These are phyloP conservation scores for Bombyx huttoni DNA, from an alignment of 2,888 invertebrate genomes.

Conservation along the genomic window DNA sequence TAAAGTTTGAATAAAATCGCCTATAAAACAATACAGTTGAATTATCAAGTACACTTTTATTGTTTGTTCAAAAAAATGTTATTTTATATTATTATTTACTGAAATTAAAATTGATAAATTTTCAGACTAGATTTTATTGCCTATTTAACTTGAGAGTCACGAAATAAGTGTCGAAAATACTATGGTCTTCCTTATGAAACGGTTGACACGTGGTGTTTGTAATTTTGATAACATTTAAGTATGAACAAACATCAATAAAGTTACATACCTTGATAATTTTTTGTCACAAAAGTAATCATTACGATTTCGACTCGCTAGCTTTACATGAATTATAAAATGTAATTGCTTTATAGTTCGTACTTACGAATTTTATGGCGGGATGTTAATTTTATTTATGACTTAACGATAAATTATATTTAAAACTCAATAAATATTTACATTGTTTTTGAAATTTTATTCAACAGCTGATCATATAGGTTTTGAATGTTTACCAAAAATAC, in stretches of 20 bases:
- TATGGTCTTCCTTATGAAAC: neutral
- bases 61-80: conserved; percentile 5
- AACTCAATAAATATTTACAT: conserved; percentile 11
- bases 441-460: conserved; percentile 7
- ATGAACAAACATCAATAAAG: no score
- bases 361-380: neutral
- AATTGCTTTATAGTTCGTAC: neutral
- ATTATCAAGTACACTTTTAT: no score
- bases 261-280: no score
- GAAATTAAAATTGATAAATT: conserved; percentile 40
- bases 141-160: conserved; percentile 38
- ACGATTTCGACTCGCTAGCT: no score
- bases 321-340: neutral
- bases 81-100: conserved; percentile 19
- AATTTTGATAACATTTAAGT: no score
- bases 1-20: conserved; percentile 39
- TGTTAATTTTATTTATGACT: no score
- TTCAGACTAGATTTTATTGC: conserved; percentile 62
- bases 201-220: no score
- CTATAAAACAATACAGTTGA: conserved; percentile 19
- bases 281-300: no score
- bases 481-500: no score
- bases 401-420: conserved; percentile 1
- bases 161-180: conserved; percentile 21
- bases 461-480: no score